Conservation (phyloP, 2,113 vertebrate genomes). For the Aphyosemion australe region DNA sequence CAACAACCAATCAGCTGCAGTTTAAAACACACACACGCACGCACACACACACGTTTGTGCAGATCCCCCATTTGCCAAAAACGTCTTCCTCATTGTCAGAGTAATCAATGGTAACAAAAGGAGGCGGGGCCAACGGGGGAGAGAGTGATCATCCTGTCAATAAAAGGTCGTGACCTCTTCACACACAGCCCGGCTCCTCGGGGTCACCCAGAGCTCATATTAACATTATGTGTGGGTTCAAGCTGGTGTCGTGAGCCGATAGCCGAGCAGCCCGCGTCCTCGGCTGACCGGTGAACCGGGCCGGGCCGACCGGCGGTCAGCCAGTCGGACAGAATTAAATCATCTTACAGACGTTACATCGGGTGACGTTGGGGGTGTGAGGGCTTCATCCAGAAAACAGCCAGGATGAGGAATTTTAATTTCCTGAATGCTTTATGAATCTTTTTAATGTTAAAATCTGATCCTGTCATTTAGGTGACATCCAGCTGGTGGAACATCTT, state of each 20-base stretch:
- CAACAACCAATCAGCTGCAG: slow-evolving; percentile 8
- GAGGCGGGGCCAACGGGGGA: slow-evolving; percentile 47
- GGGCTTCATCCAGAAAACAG: not conserved
- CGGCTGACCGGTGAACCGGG: slow-evolving; percentile 1
- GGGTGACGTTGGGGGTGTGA: slow-evolving; percentile 15
- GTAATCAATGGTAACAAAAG: slow-evolving; percentile 64
- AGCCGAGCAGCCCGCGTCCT: not conserved
- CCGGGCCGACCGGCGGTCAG: slow-evolving; percentile 27
- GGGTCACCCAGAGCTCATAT: slow-evolving; percentile 64
- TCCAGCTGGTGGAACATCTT: slow-evolving; percentile 4
- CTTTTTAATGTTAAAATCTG: slow-evolving; percentile 27
- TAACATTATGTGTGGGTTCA: slow-evolving; percentile 60
- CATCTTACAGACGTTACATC: slow-evolving; percentile 32
- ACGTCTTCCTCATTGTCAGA: slow-evolving; percentile 62
- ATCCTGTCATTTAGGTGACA: slow-evolving; percentile 39
- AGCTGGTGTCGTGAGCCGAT: slow-evolving; percentile 37
- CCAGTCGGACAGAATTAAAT: slow-evolving; percentile 48
- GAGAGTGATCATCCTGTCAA: slow-evolving; percentile 74
- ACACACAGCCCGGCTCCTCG: slow-evolving; percentile 48
- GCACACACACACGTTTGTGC: too few relatives aligned
- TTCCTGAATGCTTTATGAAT: slow-evolving; percentile 14
- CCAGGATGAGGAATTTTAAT: slow-evolving; percentile 20
- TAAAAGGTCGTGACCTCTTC: slow-evolving; percentile 71
- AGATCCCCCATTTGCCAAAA: slow-evolving; percentile 47
- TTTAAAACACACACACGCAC: slow-evolving; percentile 10